A percentile compares a stretch with the other conserved stretches of the same genome.
Evolutionary conservation across 2,888 invertebrate species (phyloP).

Genomic region (Eilema caniola): DNA sequence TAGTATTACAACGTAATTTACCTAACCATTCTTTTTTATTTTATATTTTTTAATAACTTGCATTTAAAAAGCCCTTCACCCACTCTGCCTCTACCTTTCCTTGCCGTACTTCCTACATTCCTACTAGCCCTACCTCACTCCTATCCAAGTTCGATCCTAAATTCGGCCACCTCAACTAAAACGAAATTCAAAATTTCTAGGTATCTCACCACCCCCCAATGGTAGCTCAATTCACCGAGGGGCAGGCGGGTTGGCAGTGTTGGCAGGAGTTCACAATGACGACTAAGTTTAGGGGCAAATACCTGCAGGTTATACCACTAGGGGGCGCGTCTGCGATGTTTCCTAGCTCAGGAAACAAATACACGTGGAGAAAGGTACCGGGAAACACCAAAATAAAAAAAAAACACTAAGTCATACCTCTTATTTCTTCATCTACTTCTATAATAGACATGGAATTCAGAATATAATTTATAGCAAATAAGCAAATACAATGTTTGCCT

Average conservation of each 20-base stretch:
- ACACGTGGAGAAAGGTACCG: slow-evolving; percentile 96
- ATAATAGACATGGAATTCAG: not conserved
- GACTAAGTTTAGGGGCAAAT: slow-evolving; percentile 99
- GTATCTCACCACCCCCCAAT: slow-evolving; percentile 99
- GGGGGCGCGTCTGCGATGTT: slow-evolving; percentile 92
- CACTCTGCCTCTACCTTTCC: slow-evolving; percentile 6
- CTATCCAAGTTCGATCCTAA: not conserved
- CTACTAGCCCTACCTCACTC: not conserved
- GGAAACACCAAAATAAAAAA: not conserved
- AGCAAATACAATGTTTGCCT: not conserved
- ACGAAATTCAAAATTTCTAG: slow-evolving; percentile 59
- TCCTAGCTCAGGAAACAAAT: slow-evolving; percentile 91
- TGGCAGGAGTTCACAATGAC: slow-evolving; percentile 99
- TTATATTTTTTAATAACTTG: too few species aligned
- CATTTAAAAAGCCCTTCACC: not conserved
- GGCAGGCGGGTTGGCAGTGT: slow-evolving; percentile 94
- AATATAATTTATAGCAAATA: not conserved
- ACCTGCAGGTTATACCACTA: slow-evolving; percentile 94
- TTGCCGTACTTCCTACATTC: not conserved
- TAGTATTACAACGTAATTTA: not conserved
- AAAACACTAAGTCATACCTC: not conserved
- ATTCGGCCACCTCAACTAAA: slow-evolving; percentile 23
- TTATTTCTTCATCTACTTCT: slow-evolving; percentile 1
- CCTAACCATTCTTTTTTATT: not conserved
- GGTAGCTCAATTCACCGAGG: slow-evolving; percentile 98